These are phyloP conservation scores for Gymnopithys bicolor DNA, from an alignment of 2,797 vertebrate species.

Conservation along the genomic window DNA sequence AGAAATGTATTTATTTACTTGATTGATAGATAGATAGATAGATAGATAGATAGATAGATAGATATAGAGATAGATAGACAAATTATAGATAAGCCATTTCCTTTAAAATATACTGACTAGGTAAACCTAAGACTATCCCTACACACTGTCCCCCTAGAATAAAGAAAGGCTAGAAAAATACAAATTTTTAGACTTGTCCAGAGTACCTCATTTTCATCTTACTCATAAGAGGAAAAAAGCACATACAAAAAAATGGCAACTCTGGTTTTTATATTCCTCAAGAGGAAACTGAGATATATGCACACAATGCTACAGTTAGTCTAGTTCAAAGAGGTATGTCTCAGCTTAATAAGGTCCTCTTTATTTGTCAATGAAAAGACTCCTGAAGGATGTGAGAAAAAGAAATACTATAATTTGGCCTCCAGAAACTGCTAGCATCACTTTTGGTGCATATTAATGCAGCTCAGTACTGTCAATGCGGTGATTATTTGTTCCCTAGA, in stretches of 20 bases:
- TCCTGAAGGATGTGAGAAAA: slow-evolving; percentile 37
- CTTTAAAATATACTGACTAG: background rate
- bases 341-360: slow-evolving; percentile 62
- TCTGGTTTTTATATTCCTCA: background rate
- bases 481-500: slow-evolving; percentile 72
- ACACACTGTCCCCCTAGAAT: background rate
- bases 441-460: slow-evolving; percentile 63
- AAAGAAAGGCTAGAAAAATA: background rate
- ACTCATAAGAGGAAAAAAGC: background rate
- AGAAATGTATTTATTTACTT: background rate
- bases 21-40: too few relatives aligned
- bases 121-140: background rate
- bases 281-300: background rate
- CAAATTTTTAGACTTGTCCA: background rate
- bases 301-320: background rate
- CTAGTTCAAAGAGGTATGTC: slow-evolving; percentile 27
- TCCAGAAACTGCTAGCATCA: slow-evolving; percentile 48
- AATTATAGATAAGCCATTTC: background rate
- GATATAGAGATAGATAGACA: too few relatives aligned
- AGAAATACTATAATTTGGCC: slow-evolving; percentile 44
- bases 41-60: too few relatives aligned
- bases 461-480: slow-evolving; percentile 62
- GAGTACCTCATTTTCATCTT: background rate
- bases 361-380: slow-evolving; percentile 54
- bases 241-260: background rate